Evolutionary conservation across 2,888 invertebrate species (phyloP), one percentile per base, ranked within the genome.

Genomic region (Aquatica leii): DNA sequence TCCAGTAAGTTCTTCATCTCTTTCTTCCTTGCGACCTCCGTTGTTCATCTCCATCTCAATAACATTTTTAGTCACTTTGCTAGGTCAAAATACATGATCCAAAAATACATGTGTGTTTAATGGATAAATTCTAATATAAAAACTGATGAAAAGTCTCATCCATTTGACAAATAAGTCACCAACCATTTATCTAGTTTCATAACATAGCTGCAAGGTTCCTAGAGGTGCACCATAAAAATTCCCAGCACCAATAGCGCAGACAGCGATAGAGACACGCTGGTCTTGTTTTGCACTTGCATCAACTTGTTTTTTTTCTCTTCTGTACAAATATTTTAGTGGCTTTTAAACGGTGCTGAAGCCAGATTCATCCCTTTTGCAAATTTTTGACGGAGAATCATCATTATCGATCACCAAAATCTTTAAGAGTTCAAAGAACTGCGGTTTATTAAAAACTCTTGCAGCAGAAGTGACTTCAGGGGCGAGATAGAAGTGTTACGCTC

Each of bases 301-400:
- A 46, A 82, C 76, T 71, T 82, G 80, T 54, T 81, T 82, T 24
- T 72, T 48, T 66, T n/a, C n/a, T n/a, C n/a, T n/a, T n/a, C n/a
- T n/a, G n/a, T n/a, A n/a, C n/a, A n/a, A n/a, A n/a, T 11, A 5
- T 37, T 37, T 68, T 54, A 48, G 49, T 6, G 58, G 51, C 20
- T 62, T 66, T 59, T 60, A 56, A 2, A 50, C 62, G 9, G 65
- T 61, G 35, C n/a, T n/a, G n/a, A n/a, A n/a, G n/a, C n/a, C n/a
- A n/a, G n/a, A n/a, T n/a, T n/a, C n/a, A n/a, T n/a, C n/a, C n/a
- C n/a, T n/a, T n/a, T n/a, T n/a, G n/a, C n/a, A n/a, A n/a, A n/a
- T n/a, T n/a, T n/a, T n/a, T n/a, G n/a, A n/a, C n/a, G n/a, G n/a
- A n/a, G n/a, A n/a, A n/a, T n/a, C n/a, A n/a, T n/a, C n/a, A n/a